Base-by-base conservation (phyloP, 2,797 vertebrate genomes). In the Triplophysa bombifrons region DNA sequence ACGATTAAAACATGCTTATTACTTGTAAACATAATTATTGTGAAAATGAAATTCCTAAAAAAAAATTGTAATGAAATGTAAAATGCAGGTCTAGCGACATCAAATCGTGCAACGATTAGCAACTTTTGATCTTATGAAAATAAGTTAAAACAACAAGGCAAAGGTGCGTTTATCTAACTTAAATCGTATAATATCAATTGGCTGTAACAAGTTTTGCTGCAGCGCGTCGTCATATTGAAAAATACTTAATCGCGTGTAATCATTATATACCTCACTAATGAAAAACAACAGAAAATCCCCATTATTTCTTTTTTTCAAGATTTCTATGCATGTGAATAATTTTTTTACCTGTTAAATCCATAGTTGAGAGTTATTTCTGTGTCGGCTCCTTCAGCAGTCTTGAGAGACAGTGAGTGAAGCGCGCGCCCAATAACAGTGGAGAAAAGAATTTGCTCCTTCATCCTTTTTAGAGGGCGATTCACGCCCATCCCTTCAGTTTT, bases 321-420 rank as follows among this genome's bases (percentile, higher is more conserved):
- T 44, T 27, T 46, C 50, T 30, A 56, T 27, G 48, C 34, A 1
- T 48, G 61, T 13, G 81, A 25, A 60, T 63, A 65, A 79, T 84
- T 78, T 73, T 73, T 83, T 92, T 96, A 98, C 97, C 96, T 96
- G 95, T 86, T 86, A 87, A 86, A 76, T 93, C 95, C 96, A 96
- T 97, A 90, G 66, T 89, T 88, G 82, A 67, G 48, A 85, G 89
- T 84, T 85, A 82, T 87, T 90, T 81, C 86, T 89, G 87, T 58
- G 20, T 34, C 69, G 88, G 90, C 88, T 90, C 94, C 87, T 73
- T 58, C 93, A 90, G 88, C 86, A 89, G 88, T 81, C 92, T 90
- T 89, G 75, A 87, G 89, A 91, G 86, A 89, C 93, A 93, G 91
- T 91, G 94, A 93, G 93, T 87, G 81, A 90, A 91, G 90, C 91